Evolutionary conservation across 2,888 invertebrate species (phyloP).

Genomic region (Parasteatoda lunata): DNA sequence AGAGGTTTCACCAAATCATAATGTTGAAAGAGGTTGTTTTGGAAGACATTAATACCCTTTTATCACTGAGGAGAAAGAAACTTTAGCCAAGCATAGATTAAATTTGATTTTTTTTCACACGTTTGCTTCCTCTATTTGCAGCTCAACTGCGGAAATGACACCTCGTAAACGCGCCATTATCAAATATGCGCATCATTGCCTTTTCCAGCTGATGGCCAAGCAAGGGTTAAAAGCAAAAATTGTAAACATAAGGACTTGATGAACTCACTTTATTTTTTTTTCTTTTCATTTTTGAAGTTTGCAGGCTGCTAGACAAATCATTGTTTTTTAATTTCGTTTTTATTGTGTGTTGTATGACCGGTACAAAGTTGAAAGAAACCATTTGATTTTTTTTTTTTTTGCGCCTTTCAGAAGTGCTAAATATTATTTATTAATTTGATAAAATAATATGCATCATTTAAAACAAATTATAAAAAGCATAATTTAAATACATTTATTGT

Average conservation of each 20-base stretch:
- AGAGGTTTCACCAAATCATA: too few species aligned
- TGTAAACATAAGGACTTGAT: neutral
- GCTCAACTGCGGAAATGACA: conserved; percentile 37
- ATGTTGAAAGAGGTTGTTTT: too few species aligned
- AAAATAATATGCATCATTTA: too few species aligned
- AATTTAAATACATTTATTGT: too few species aligned
- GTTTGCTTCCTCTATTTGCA: conserved; percentile 12
- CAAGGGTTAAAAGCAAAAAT: neutral
- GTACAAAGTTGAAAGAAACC: neutral
- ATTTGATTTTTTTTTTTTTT: neutral
- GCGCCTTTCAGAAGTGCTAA: neutral
- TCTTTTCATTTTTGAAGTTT: neutral
- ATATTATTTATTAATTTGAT: too few species aligned
- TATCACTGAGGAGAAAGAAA: too few species aligned
- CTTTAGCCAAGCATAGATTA: too few species aligned
- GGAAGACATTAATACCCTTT: too few species aligned
- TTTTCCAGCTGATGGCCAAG: conserved; percentile 32
- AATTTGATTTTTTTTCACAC: neutral
- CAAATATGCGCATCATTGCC: conserved; percentile 26
- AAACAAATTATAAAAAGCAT: too few species aligned
- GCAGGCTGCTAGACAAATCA: neutral
- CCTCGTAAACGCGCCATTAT: conserved; percentile 45
- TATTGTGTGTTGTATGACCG: neutral
- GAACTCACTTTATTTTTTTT: neutral
- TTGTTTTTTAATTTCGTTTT: neutral